phyloP scores from a whole-genome alignment of 2,888 invertebrate genomes.

The Neuroscelio doddi region DNA sequence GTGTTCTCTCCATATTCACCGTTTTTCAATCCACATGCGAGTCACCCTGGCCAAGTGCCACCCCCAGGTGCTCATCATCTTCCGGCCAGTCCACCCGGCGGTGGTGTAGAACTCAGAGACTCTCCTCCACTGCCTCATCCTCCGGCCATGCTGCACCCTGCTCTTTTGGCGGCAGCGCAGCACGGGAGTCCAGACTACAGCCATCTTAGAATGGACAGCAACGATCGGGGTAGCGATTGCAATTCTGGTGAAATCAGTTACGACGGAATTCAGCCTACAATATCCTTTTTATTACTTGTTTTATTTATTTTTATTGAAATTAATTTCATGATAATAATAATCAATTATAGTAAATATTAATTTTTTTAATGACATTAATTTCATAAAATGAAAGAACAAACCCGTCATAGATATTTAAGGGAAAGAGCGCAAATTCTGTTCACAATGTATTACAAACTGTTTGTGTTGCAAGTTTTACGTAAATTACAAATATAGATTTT shows the following conservation, averaged over 20 bases:
- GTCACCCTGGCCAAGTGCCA: slow-evolving; percentile 69
- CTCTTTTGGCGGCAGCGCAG: slow-evolving; percentile 87
- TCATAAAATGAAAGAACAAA: too few species aligned
- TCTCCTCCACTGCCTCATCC: slow-evolving; percentile 88
- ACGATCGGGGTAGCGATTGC: slow-evolving; percentile 91
- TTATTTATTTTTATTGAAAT: slow-evolving; percentile 14
- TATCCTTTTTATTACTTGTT: slow-evolving; percentile 85
- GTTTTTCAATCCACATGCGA: slow-evolving; percentile 80
- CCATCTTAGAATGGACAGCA: slow-evolving; percentile 85
- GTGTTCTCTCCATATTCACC: slow-evolving; percentile 94
- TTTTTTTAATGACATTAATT: too few species aligned
- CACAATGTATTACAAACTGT: too few species aligned
- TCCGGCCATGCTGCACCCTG: slow-evolving; percentile 88
- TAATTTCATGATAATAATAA: too few species aligned
- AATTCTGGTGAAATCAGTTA: slow-evolving; percentile 92
- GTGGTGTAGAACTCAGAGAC: slow-evolving; percentile 81
- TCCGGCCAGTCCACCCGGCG: slow-evolving; percentile 78
- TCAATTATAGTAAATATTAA: too few species aligned
- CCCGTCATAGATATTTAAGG: too few species aligned
- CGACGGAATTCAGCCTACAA: slow-evolving; percentile 95
- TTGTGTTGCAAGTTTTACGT: slow-evolving; percentile 23
- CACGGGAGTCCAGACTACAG: slow-evolving; percentile 88
- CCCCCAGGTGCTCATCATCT: slow-evolving; percentile 69
- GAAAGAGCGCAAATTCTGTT: too few species aligned
- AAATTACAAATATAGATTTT: slow-evolving; percentile 40